Conservation (phyloP, 2,113 vertebrate species). For the Oreotrochilus melanogaster region DNA sequence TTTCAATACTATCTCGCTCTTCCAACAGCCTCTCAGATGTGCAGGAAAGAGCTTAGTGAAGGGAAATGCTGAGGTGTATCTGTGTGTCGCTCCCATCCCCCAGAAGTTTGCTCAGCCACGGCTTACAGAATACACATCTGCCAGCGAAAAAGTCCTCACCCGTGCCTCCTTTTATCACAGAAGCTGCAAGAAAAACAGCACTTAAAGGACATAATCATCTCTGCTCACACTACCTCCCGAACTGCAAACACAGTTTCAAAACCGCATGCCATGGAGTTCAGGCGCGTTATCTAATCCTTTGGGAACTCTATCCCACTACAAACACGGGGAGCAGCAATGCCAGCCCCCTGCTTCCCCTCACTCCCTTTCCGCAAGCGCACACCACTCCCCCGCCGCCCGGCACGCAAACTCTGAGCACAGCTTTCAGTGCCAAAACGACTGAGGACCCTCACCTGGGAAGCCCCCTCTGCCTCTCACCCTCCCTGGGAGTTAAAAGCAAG, state of each 20-base stretch:
- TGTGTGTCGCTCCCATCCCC: slow-evolving; percentile 11
- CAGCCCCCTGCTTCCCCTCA: neutral
- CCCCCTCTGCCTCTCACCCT: neutral
- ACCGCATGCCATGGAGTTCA: neutral
- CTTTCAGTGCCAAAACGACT: accelerated
- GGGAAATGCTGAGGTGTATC: slow-evolving; percentile 22
- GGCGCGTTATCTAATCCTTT: slow-evolving; percentile 35
- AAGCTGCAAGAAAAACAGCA: slow-evolving; percentile 30
- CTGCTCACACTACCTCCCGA: slow-evolving; percentile 31
- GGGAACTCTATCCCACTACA: slow-evolving; percentile 34
- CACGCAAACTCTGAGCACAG: neutral
- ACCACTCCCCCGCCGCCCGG: accelerated
- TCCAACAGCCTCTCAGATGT: slow-evolving; percentile 55
- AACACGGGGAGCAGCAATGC: neutral
- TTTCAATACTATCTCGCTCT: slow-evolving; percentile 53
- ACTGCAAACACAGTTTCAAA: slow-evolving; percentile 55
- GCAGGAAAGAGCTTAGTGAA: slow-evolving; percentile 53
- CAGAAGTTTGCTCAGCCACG: neutral
- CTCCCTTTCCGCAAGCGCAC: neutral
- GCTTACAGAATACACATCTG: neutral
- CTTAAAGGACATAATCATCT: slow-evolving; percentile 53
- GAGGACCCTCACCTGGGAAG: neutral
- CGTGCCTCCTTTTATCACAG: slow-evolving; percentile 10
- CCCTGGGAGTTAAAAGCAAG: neutral
- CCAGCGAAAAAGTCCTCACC: neutral